Percentiles rank a stretch among this genome's conserved stretches.
Conservation (phyloP, 2,888 invertebrate genomes). For the Campoplex capitator region DNA sequence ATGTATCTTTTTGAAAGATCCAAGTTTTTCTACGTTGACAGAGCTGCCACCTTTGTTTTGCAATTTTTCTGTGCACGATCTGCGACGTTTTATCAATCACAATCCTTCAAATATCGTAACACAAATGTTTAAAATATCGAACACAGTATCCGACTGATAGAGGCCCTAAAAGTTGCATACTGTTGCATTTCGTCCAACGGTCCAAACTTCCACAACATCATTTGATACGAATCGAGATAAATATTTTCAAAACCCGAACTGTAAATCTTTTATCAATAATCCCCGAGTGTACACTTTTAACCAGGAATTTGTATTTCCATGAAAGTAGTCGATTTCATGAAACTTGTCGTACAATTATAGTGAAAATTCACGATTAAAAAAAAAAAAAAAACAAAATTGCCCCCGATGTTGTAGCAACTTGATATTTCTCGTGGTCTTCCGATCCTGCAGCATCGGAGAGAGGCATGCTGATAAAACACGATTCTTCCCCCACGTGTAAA, state of each 20-base stretch:
- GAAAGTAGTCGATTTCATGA: background rate
- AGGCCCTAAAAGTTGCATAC: too few relatives aligned
- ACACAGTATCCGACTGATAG: background rate
- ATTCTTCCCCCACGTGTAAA: constrained; percentile 56
- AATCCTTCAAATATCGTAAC: background rate
- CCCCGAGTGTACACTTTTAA: background rate
- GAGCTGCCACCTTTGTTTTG: background rate
- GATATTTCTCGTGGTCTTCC: constrained; percentile 38
- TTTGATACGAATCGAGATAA: background rate
- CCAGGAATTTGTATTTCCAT: background rate
- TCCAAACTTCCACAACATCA: background rate
- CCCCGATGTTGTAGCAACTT: background rate
- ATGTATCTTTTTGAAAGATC: background rate
- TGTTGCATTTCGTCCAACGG: background rate
- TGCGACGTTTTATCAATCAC: too few relatives aligned
- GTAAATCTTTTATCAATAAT: background rate
- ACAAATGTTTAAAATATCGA: background rate
- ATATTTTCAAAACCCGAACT: background rate
- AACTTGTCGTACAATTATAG: background rate
- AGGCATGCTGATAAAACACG: constrained; percentile 58
- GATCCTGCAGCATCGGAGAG: constrained; percentile 24
- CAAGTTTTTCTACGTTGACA: background rate
- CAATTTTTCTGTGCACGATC: background rate
- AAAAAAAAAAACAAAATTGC: background rate
- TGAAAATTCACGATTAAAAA: background rate